These are phyloP conservation scores for Ovibos moschatus DNA, from an alignment of 2,113 vertebrate genomes.

Conservation along the genomic window DNA sequence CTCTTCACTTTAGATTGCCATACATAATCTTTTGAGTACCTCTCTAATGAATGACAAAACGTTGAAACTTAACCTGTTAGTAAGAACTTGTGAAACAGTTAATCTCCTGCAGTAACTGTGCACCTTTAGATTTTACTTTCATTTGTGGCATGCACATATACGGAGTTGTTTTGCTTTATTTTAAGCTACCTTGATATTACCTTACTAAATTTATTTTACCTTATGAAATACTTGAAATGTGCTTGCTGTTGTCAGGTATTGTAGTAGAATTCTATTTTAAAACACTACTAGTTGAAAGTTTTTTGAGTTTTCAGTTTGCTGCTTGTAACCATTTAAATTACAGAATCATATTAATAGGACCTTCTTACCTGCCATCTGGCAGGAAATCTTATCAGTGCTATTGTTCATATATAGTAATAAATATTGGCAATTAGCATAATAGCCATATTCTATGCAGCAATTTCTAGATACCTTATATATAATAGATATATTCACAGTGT, in stretches of 20 bases:
- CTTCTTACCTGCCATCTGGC: neutral
- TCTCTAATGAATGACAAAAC: neutral
- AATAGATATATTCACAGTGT: neutral
- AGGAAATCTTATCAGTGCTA: neutral
- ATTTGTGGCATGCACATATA: neutral
- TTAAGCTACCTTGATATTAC: neutral
- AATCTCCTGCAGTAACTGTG: neutral
- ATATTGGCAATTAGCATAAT: neutral
- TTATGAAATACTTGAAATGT: neutral
- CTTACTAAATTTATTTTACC: conserved; percentile 1
- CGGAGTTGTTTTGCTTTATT: neutral
- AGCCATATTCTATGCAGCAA: neutral
- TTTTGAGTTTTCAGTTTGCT: neutral
- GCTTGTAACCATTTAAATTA: neutral
- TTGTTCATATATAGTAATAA: neutral
- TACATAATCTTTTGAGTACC: neutral
- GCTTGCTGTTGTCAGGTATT: neutral
- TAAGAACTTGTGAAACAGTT: neutral
- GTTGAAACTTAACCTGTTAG: neutral
- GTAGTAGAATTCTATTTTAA: neutral
- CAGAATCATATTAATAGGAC: neutral
- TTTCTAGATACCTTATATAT: neutral
- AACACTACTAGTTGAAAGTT: neutral
- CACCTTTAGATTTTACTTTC: neutral
- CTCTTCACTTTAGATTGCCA: neutral